Conservation (phyloP, 2,888 invertebrate species). For the Idaea biselata region DNA sequence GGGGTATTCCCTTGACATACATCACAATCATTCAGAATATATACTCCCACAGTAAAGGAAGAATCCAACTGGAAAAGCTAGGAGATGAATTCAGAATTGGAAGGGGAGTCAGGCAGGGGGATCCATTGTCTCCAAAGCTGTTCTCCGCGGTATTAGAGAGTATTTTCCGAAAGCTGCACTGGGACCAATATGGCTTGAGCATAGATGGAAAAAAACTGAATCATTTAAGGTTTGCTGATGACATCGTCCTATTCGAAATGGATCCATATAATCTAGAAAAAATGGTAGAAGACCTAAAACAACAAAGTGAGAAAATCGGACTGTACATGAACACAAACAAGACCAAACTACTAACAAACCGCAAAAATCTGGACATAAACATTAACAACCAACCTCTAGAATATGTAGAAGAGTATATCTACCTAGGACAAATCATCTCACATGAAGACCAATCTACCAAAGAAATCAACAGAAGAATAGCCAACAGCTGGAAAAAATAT, state of each 20-base stretch:
- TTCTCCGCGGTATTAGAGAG: too few relatives aligned
- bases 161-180: too few relatives aligned
- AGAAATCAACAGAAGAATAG: constrained; percentile 20
- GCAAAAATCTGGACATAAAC: constrained; percentile 2
- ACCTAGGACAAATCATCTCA: constrained; percentile 11
- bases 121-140: constrained; percentile 1
- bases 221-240: constrained; percentile 19
- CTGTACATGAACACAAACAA: constrained; percentile 14
- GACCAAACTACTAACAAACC: constrained; percentile 19
- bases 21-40: too few relatives aligned
- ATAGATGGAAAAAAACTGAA: not conserved
- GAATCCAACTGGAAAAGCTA: too few relatives aligned
- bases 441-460: constrained; percentile 8
- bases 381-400: constrained; percentile 2
- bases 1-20: too few relatives aligned
- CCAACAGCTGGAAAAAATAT: constrained; percentile 24
- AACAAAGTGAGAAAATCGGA: constrained; percentile 11
- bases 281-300: constrained; percentile 12
- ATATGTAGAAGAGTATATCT: constrained; percentile 2
- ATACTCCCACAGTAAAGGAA: too few relatives aligned
- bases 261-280: constrained; percentile 6
- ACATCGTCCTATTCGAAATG: constrained; percentile 16
- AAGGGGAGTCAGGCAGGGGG: constrained; percentile 3
- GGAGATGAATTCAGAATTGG: too few relatives aligned
- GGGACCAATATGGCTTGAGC: too few relatives aligned